phyloP scores from a whole-genome alignment of 2,888 invertebrate species.

The Scelioninae gen. 1 region DNA sequence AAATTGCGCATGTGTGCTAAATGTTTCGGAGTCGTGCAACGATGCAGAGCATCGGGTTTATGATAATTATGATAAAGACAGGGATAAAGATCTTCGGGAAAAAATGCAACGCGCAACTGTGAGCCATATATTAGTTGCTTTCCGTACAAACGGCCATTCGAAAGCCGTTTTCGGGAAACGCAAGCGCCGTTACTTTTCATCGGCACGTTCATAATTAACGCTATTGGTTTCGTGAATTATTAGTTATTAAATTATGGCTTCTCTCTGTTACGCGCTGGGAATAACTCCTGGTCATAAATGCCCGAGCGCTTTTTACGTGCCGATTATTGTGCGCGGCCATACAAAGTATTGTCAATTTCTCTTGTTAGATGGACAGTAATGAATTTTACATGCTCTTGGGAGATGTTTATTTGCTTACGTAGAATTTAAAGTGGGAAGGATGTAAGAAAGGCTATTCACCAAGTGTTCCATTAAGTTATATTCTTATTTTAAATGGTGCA shows the following conservation, averaged over 20 bases:
- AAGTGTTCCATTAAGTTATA: no score
- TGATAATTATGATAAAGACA: slow-evolving; percentile 58
- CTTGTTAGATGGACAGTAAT: no score
- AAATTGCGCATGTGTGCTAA: neutral
- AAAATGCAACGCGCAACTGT: slow-evolving; percentile 33
- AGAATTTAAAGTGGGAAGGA: no score
- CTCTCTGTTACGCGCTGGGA: slow-evolving; percentile 13
- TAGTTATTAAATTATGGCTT: slow-evolving; percentile 43
- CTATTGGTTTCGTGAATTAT: slow-evolving; percentile 31
- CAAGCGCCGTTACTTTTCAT: slow-evolving; percentile 49
- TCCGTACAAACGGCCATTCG: slow-evolving; percentile 7
- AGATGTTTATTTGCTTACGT: no score
- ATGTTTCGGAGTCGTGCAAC: slow-evolving; percentile 37
- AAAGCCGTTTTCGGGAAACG: slow-evolving; percentile 47
- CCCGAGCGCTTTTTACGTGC: slow-evolving; percentile 5
- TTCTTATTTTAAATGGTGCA: no score
- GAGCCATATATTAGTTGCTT: slow-evolving; percentile 19
- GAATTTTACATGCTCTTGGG: no score
- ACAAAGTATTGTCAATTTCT: no score
- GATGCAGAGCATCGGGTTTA: slow-evolving; percentile 28
- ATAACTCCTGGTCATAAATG: slow-evolving; percentile 13
- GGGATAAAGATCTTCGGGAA: slow-evolving; percentile 39
- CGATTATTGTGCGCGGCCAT: slow-evolving; percentile 25
- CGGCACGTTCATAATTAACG: slow-evolving; percentile 42
- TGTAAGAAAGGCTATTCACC: no score